A percentile compares a stretch with the other conserved stretches of the same genome.
Conservation (phyloP, 1,140 invertebrate genomes). For the Philaenus spumarius region DNA sequence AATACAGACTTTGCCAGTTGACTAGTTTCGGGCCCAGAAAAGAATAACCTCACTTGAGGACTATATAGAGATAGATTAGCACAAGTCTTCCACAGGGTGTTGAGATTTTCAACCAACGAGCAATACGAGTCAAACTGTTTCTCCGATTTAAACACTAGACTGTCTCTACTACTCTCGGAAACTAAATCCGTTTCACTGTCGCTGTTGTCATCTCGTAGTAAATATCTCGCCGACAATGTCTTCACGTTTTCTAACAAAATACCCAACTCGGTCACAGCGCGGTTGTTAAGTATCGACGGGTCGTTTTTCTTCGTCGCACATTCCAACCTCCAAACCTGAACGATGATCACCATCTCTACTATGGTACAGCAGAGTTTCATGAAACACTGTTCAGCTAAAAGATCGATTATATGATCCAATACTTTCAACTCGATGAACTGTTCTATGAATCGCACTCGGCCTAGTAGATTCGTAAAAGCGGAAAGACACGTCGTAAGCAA, state of each 20-base stretch:
- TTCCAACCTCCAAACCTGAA: constrained; percentile 42
- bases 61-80: constrained; percentile 49
- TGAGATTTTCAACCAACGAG: constrained; percentile 29
- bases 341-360: constrained; percentile 52
- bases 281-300: no score
- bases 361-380: constrained; percentile 51
- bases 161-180: no score
- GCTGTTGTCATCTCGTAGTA: no score
- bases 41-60: constrained; percentile 45
- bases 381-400: constrained; percentile 47
- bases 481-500: constrained; percentile 52
- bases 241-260: no score
- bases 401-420: constrained; percentile 45
- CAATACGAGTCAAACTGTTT: no score
- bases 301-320: no score
- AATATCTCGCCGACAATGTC: no score
- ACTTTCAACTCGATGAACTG: constrained; percentile 51
- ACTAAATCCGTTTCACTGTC: no score
- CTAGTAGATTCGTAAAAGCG: constrained; percentile 50
- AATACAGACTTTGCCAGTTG: constrained; percentile 39
- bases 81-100: constrained; percentile 48
- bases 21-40: constrained; percentile 26
- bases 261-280: no score
- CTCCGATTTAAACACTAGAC: no score
- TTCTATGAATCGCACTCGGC: constrained; percentile 47